Evolutionary conservation across 2,797 vertebrate genomes (phyloP), one percentile per base, ranked within the genome.

Genomic region (Psittacula derbiana): DNA sequence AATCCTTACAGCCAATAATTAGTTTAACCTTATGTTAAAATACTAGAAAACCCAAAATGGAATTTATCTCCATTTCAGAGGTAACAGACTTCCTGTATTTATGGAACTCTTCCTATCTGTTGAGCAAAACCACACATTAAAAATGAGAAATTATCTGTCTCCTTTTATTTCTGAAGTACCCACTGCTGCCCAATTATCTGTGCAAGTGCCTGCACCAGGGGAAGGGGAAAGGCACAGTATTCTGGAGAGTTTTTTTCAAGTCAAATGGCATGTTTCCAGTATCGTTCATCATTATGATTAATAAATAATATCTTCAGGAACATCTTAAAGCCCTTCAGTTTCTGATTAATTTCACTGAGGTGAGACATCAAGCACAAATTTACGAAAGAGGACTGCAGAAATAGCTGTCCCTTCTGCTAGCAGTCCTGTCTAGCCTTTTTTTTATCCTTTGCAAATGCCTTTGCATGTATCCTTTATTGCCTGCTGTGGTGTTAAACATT

Each of bases 1-100:
- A 76, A 84, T 73, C 46, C 31, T 93, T 65, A 41, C 33, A 87
- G 88, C 49, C 69, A 84, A 30, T 62, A 86, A 83, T 96, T 93
- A 69, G 18, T 17, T 90, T 64, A 91, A 53, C 31, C 50, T 83
- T 69, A 67, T n/a, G 53, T 72, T 86, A 92, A 79, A 97, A 88
- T 58, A 80, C n/a, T 88, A 38, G 58, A 80, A 90, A 92, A 92
- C 70, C 4, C 44, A 36, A 65, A 72, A 84, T 14, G 50, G 36
- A 84, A 58, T 94, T 82, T 58, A 75, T 72, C 41, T 85, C 50
- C 6, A 58, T 72, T 64, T 80, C 83, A 71, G 30, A 80, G 17
- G 46, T 52, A 74, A 87, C 0, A 4, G 55, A 38, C 19, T 70
- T 83, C 5, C 15, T 79, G 1, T 41, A 64, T 81, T 89, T 83